These are phyloP conservation scores for Leucophora obtusa DNA, from an alignment of 2,888 invertebrate genomes.

Conservation along the genomic window DNA sequence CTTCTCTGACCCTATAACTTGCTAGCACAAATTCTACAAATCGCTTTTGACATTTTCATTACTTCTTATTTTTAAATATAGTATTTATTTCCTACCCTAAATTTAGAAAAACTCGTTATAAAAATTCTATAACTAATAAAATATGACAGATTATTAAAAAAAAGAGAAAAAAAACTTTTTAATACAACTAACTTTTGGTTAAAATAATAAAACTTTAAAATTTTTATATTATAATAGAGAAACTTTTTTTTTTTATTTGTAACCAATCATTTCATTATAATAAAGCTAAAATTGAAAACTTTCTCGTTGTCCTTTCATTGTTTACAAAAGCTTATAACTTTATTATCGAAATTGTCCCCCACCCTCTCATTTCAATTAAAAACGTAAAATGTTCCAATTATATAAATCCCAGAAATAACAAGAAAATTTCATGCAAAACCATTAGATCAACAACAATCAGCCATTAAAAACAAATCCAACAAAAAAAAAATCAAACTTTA, in stretches of 20 bases:
- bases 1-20: no score
- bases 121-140: no score
- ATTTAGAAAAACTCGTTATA: no score
- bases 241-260: neutral
- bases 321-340: neutral
- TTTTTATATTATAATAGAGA: neutral
- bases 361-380: neutral
- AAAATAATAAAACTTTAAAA: neutral
- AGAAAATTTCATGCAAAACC: conserved; percentile 36
- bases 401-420: neutral
- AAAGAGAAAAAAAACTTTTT: neutral
- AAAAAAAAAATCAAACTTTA: neutral
- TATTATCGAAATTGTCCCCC: neutral
- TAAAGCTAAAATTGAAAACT: neutral
- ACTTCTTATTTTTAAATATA: no score
- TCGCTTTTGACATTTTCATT: no score
- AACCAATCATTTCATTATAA: neutral
- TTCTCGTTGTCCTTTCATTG: neutral
- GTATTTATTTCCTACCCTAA: no score
- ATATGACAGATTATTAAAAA: neutral
- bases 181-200: neutral
- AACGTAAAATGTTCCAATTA: conserved; percentile 3
- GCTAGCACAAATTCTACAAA: no score
- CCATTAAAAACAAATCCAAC: conserved; percentile 28
- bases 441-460: conserved; percentile 11